Percentiles rank a stretch among this genome's conserved stretches.
Evolutionary conservation across 1,140 invertebrate genomes (phyloP).

Genomic region (Bathynomus jamesi): DNA sequence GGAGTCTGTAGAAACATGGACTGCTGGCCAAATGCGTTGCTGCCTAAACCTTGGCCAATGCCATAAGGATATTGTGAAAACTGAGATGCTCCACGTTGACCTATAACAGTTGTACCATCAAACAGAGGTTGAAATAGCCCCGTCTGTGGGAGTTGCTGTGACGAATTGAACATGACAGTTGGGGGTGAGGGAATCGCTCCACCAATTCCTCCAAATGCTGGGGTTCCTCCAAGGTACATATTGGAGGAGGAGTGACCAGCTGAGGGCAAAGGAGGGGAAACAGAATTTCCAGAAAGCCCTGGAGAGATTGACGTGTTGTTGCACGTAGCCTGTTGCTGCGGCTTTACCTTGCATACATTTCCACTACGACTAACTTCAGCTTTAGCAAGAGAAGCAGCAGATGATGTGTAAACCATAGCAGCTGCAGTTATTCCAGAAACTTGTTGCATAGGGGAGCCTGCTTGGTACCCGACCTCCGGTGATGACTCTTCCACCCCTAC

Average conservation of each 20-base stretch:
- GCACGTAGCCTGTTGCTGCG: slow-evolving; percentile 57
- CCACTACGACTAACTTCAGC: slow-evolving; percentile 38
- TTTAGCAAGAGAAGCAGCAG: slow-evolving; percentile 27
- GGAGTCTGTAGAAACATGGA: slow-evolving; percentile 57
- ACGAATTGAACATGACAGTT: slow-evolving; percentile 60
- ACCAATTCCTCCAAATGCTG: slow-evolving; percentile 31
- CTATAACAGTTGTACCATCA: slow-evolving; percentile 46
- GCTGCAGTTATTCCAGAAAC: slow-evolving; percentile 19
- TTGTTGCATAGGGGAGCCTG: slow-evolving; percentile 26
- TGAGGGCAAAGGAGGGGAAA: slow-evolving; percentile 39
- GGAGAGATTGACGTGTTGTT: slow-evolving; percentile 44
- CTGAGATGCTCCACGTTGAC: slow-evolving; percentile 52
- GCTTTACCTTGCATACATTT: slow-evolving; percentile 68
- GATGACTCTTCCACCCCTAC: slow-evolving; percentile 30
- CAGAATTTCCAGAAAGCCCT: slow-evolving; percentile 48
- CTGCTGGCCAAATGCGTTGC: slow-evolving; percentile 56
- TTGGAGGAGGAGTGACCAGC: slow-evolving; percentile 41
- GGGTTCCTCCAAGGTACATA: slow-evolving; percentile 39
- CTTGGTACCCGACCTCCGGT: slow-evolving; percentile 37
- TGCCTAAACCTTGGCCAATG: slow-evolving; percentile 44
- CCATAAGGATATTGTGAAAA: slow-evolving; percentile 58
- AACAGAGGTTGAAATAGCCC: slow-evolving; percentile 66
- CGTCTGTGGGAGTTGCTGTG: slow-evolving; percentile 61
- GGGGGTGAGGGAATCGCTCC: slow-evolving; percentile 35
- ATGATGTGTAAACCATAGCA: slow-evolving; percentile 45